A percentile compares a stretch with the other conserved stretches of the same genome.
Evolutionary conservation across 1,140 invertebrate species (phyloP).

Genomic region (Capitella teleta): DNA sequence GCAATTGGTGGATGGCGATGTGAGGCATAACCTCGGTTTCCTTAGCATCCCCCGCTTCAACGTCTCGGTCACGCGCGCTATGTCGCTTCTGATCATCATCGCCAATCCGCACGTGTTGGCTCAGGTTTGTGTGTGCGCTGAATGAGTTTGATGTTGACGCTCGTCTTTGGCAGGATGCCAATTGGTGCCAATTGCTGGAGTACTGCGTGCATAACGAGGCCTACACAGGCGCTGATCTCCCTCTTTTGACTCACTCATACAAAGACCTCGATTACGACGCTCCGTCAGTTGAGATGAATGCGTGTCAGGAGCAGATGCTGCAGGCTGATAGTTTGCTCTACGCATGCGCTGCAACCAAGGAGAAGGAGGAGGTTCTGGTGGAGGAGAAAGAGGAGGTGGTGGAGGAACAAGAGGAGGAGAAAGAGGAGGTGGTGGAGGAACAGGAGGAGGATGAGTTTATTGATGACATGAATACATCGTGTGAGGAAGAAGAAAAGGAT

Average conservation of each 20-base stretch:
- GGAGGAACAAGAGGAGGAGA: neutral
- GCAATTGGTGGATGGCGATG: constrained; percentile 60
- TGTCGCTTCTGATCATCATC: constrained; percentile 64
- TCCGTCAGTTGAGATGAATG: neutral
- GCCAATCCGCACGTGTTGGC: constrained; percentile 68
- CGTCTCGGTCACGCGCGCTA: constrained; percentile 72
- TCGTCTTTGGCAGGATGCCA: neutral
- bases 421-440: neutral
- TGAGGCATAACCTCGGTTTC: constrained; percentile 48
- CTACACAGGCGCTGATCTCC: neutral
- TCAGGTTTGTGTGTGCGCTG: constrained; percentile 15
- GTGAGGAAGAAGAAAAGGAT: neutral
- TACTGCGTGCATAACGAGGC: neutral
- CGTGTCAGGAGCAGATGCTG: neutral
- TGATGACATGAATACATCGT: neutral
- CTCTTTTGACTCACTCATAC: neutral
- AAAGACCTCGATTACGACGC: neutral
- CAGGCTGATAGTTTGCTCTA: neutral
- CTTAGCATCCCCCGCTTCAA: constrained; percentile 56
- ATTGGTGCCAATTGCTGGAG: neutral
- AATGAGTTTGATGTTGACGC: neutral
- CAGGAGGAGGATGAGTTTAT: neutral
- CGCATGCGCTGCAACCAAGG: neutral
- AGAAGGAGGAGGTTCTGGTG: neutral
- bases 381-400: neutral